Conservation (phyloP, 2,888 invertebrate genomes). For the Carcina quercana region DNA sequence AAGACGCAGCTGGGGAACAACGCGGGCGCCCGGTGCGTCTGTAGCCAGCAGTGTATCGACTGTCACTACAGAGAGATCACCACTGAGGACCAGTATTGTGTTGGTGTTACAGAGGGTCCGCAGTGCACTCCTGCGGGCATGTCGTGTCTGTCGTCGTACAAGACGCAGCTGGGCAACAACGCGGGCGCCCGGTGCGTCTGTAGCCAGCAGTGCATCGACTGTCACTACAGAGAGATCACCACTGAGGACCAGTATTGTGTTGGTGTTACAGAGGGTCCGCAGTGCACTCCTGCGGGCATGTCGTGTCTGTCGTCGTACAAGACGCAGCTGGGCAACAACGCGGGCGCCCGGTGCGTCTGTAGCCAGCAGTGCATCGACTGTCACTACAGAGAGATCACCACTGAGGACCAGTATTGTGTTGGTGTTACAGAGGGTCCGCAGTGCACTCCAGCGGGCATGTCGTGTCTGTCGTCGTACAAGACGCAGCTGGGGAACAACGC, state of each 20-base stretch:
- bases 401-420: constrained; percentile 33
- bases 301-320: constrained; percentile 57
- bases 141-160: constrained; percentile 57
- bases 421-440: constrained; percentile 58
- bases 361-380: constrained; percentile 49
- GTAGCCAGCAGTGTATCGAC: constrained; percentile 49
- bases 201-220: constrained; percentile 47
- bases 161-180: constrained; percentile 37
- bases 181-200: constrained; percentile 36
- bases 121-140: constrained; percentile 67
- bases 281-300: constrained; percentile 68
- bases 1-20: constrained; percentile 38
- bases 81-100: constrained; percentile 31
- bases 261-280: constrained; percentile 60
- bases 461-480: constrained; percentile 56
- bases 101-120: too few species aligned
- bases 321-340: constrained; percentile 36
- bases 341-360: constrained; percentile 36
- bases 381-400: constrained; percentile 35
- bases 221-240: constrained; percentile 37
- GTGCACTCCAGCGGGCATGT: constrained; percentile 68
- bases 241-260: constrained; percentile 32
- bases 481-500: constrained; percentile 37
- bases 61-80: constrained; percentile 40
- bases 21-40: constrained; percentile 32